phyloP scores from a whole-genome alignment of 2,113 vertebrate genomes.

The Elachura formosa region DNA sequence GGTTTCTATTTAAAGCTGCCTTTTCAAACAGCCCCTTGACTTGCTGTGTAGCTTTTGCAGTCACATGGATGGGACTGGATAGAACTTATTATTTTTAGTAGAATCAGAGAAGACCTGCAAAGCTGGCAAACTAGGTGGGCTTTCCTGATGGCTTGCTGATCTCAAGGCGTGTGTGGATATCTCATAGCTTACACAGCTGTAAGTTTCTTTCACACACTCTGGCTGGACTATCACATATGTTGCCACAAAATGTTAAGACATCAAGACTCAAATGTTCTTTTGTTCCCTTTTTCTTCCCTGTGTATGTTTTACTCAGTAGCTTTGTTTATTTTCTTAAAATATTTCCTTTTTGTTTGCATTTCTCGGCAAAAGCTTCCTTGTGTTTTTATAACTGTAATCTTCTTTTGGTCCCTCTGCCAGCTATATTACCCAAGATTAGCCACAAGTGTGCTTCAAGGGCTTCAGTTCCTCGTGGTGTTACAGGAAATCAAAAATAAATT shows the following conservation, averaged over 20 bases:
- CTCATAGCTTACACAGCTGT: constrained; percentile 71
- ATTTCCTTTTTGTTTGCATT: constrained; percentile 75
- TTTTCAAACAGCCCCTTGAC: constrained; percentile 9
- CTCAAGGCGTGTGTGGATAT: constrained; percentile 26
- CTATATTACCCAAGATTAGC: constrained; percentile 21
- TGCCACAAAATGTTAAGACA: constrained; percentile 68
- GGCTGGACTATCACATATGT: constrained; percentile 44
- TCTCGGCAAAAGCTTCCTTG: constrained; percentile 56
- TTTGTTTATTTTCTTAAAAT: constrained; percentile 77
- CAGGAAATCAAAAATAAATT: constrained; percentile 11
- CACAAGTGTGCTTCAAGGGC: neutral
- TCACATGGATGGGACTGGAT: neutral
- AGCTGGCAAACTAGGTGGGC: constrained; percentile 47
- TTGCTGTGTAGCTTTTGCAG: neutral
- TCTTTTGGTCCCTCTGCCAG: constrained; percentile 55
- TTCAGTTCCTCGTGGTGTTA: neutral
- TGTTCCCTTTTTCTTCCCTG: constrained; percentile 66
- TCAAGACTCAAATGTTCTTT: constrained; percentile 73
- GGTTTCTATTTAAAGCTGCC: constrained; percentile 26
- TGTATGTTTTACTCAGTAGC: constrained; percentile 74
- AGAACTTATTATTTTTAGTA: constrained; percentile 49
- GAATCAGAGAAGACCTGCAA: constrained; percentile 46
- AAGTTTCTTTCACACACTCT: constrained; percentile 27
- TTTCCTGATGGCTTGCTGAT: constrained; percentile 14
- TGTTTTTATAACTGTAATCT: constrained; percentile 59